Conservation (phyloP, 2,797 vertebrate species). For the Pterois miles region DNA sequence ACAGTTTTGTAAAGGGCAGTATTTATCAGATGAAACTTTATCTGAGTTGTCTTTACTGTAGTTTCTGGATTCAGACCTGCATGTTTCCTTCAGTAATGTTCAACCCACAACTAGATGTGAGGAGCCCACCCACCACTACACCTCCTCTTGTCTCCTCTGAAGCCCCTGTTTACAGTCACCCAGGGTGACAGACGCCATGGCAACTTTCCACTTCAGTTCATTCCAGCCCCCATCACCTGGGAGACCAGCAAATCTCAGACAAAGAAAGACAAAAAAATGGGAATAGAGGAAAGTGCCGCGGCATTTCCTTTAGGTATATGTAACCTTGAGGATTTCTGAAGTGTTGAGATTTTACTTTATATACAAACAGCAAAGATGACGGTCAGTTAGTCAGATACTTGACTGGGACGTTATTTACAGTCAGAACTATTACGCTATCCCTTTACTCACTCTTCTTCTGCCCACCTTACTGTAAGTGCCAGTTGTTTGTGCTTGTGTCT, state of each 20-base stretch:
- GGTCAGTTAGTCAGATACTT: neutral
- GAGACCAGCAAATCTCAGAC: conserved; percentile 78
- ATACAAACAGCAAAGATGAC: neutral
- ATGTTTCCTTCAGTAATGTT: conserved; percentile 27
- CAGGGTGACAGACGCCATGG: conserved; percentile 82
- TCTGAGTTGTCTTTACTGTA: neutral
- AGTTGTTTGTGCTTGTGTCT: neutral
- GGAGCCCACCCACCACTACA: conserved; percentile 34
- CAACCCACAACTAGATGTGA: conserved; percentile 10
- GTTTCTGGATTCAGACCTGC: neutral
- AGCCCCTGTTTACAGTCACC: conserved; percentile 85
- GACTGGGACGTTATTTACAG: neutral
- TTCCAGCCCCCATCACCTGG: conserved; percentile 81
- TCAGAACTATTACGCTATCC: neutral
- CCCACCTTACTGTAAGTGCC: neutral
- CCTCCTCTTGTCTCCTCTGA: conserved; percentile 47
- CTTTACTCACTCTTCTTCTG: neutral
- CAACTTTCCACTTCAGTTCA: conserved; percentile 81
- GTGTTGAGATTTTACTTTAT: neutral
- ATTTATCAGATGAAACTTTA: neutral
- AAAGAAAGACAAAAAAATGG: conserved; percentile 65
- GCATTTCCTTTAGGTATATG: neutral
- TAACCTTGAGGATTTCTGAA: neutral
- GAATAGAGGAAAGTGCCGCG: conserved; percentile 4
- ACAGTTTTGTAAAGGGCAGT: neutral